These are phyloP conservation scores for Frieseomelitta varia DNA, from an alignment of 1,140 invertebrate species.

Conservation along the genomic window DNA sequence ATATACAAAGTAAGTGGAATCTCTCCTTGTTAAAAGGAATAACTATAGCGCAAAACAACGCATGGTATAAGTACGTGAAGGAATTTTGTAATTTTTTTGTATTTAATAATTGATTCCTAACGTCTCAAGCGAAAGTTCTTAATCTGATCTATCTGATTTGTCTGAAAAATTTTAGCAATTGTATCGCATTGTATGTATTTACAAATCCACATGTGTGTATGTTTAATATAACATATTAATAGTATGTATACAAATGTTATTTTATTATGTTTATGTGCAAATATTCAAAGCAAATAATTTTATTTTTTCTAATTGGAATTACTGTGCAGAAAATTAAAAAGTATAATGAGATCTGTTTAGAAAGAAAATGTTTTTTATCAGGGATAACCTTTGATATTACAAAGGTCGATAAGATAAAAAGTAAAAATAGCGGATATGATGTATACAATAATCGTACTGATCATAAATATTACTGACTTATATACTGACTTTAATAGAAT, in stretches of 20 bases:
- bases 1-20: conserved; percentile 95
- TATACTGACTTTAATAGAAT: background rate
- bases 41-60: background rate
- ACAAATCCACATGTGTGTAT: background rate
- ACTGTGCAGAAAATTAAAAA: background rate
- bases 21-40: background rate
- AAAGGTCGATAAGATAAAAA: background rate
- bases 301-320: background rate
- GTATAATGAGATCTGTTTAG: background rate
- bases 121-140: no score
- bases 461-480: background rate
- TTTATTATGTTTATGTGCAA: background rate
- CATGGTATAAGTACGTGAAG: no score
- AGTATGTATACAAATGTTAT: background rate
- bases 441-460: background rate
- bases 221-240: background rate
- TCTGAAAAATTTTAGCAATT: background rate
- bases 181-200: background rate
- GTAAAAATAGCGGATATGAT: no score
- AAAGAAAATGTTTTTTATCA: background rate
- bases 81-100: background rate
- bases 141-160: background rate
- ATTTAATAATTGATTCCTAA: no score
- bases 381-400: background rate
- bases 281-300: background rate